Evolutionary conservation across 2,113 vertebrate genomes (phyloP), one percentile per base, ranked within the genome.

Genomic region (Vireo altiloquus): DNA sequence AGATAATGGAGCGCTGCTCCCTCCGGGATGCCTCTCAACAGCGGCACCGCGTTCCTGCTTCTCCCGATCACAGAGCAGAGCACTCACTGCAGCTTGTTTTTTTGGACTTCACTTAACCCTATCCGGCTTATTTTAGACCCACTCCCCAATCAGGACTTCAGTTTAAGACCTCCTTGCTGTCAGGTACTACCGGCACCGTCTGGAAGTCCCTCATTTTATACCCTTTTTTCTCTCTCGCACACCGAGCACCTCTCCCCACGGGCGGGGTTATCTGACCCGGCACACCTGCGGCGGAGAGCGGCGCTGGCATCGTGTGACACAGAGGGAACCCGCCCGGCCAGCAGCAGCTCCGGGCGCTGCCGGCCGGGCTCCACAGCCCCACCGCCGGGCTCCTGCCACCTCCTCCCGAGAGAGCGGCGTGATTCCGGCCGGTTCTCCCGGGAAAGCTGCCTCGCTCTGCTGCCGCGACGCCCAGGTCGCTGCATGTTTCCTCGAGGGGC

Each of bases 1-100:
- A 31, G 49, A 24, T 25, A 13, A 20, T 1, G 7, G 40, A 63
- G 57, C 4, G 6, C 31, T 15, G 33, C 5, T 28, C 39, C 15
- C 50, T 23, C 11, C 7, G 19, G 25, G 27, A 31, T 8, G 68
- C 20, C 42, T 23, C 24, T 63, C n/a, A 30, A 53, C 61, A 66
- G 28, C 4, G 5, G 18, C 50, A 46, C 24, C 11, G 4, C 0
- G 2, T 1, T 40, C 22, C 87, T 3, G 37, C 37, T 65, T 42
- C 46, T 47, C 40, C 20, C 33, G 54, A 50, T 9, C 1, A 31
- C 22, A 10, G 7, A 14, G 39, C 83, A 9, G 11, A 40, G n/a
- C 33, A 9, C 27, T 7, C 46, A 1, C 1, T 3, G 66, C 59
- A 61, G 23, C 54, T 49, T n/a, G 44, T 11, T 15, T 31, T 20